These are phyloP conservation scores for Seriola rivoliana DNA, from an alignment of 2,113 vertebrate genomes.

Conservation along the genomic window DNA sequence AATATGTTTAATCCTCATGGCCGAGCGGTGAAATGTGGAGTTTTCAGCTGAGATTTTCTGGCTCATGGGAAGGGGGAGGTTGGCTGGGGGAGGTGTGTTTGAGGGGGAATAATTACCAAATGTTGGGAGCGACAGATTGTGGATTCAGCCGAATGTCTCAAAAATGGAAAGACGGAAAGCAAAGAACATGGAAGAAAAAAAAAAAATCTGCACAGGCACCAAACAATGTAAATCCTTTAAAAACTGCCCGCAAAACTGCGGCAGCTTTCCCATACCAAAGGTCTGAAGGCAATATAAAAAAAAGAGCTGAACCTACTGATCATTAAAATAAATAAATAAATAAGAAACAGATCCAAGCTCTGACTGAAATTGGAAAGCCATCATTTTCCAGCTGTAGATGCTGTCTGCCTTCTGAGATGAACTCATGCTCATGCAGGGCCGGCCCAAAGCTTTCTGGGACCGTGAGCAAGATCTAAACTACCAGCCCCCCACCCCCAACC, in stretches of 20 bases:
- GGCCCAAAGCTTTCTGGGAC: slow-evolving; percentile 23
- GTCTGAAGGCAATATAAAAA: neutral
- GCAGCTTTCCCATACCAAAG: slow-evolving; percentile 58
- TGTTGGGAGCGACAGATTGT: slow-evolving; percentile 54
- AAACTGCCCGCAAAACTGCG: slow-evolving; percentile 37
- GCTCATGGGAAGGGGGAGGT: slow-evolving; percentile 26
- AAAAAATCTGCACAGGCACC: slow-evolving; percentile 9
- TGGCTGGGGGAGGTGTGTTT: slow-evolving; percentile 18
- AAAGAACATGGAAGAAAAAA: neutral
- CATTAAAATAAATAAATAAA: neutral
- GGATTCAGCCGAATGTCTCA: slow-evolving; percentile 28
- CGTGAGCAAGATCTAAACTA: neutral
- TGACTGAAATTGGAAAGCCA: slow-evolving; percentile 36
- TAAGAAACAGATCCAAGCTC: neutral
- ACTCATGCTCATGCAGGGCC: slow-evolving; percentile 15
- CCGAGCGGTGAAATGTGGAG: slow-evolving; percentile 32
- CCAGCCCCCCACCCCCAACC: neutral
- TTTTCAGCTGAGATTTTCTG: slow-evolving; percentile 39
- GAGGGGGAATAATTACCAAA: slow-evolving; percentile 63
- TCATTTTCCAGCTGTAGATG: slow-evolving; percentile 19
- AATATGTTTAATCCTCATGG: slow-evolving; percentile 87
- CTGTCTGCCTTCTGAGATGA: slow-evolving; percentile 19
- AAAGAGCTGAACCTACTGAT: slow-evolving; percentile 29
- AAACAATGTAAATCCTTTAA: slow-evolving; percentile 31
- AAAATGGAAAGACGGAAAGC: neutral